Conservation (phyloP, 2,888 invertebrate species). For the Suillia variegata region DNA sequence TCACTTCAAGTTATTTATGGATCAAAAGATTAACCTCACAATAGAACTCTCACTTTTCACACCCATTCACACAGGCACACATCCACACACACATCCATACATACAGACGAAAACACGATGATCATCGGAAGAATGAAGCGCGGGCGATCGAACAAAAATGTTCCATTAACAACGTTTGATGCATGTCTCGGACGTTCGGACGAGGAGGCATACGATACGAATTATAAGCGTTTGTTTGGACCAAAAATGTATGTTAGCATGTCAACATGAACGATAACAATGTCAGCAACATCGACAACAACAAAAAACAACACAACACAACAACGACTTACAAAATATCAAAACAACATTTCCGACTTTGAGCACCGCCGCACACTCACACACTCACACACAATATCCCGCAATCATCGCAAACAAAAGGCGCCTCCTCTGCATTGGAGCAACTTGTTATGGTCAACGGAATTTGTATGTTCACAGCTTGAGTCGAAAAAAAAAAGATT, state of each 20-base stretch:
- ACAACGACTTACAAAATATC: not conserved
- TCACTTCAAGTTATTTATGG: constrained; percentile 14
- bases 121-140: not conserved
- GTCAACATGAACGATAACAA: constrained; percentile 25
- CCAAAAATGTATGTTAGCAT: constrained; percentile 14
- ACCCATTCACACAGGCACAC: not conserved
- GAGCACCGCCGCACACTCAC: not conserved
- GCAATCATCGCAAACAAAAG: not conserved
- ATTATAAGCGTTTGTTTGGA: too few species aligned
- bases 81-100: not conserved
- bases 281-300: constrained; percentile 20
- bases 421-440: constrained; percentile 1
- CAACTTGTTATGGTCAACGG: constrained; percentile 34
- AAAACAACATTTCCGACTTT: not conserved
- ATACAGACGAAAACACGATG: not conserved
- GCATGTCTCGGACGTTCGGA: not conserved
- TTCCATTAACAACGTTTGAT: not conserved
- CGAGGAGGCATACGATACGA: too few species aligned
- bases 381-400: not conserved
- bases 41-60: constrained; percentile 9
- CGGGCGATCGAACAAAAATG: constrained; percentile 12
- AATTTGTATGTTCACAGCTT: constrained; percentile 38
- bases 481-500: constrained; percentile 3
- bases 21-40: constrained; percentile 9
- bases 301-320: constrained; percentile 10